Conservation (phyloP, 37 sponge, comb jelly and placozoan species). For the Bolinopsis microptera region DNA sequence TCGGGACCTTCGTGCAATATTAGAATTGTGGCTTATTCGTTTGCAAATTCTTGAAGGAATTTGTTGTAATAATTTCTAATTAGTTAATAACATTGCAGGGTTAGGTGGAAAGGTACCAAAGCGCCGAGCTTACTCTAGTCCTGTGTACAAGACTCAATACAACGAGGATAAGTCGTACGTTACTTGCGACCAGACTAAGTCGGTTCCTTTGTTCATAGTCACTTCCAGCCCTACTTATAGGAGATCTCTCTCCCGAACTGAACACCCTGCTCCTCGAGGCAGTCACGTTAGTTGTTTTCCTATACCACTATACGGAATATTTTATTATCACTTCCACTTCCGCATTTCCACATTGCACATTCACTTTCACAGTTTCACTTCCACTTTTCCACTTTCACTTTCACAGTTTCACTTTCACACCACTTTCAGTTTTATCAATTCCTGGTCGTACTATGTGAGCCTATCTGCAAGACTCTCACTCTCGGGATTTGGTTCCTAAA, state of each 20-base stretch:
- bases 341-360: too few species aligned
- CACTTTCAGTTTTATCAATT: too few species aligned
- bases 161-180: neutral
- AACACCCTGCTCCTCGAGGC: neutral
- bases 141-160: constrained; percentile 34
- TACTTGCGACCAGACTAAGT: neutral
- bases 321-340: neutral
- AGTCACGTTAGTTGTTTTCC: neutral
- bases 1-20: neutral
- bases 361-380: too few species aligned
- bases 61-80: too few species aligned
- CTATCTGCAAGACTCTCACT: too few species aligned
- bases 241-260: neutral
- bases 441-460: too few species aligned
- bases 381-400: too few species aligned
- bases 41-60: too few species aligned
- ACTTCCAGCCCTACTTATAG: neutral
- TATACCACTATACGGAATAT: too few species aligned
- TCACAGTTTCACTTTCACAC: too few species aligned
- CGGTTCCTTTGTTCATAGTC: constrained; percentile 41
- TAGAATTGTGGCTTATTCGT: too few species aligned
- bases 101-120: constrained; percentile 26
- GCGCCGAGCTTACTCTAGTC: constrained; percentile 47
- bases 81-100: neutral
- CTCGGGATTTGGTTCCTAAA: too few species aligned